These are phyloP conservation scores for Allolobophora icterica DNA, from an alignment of 2,888 invertebrate genomes.

Conservation along the genomic window DNA sequence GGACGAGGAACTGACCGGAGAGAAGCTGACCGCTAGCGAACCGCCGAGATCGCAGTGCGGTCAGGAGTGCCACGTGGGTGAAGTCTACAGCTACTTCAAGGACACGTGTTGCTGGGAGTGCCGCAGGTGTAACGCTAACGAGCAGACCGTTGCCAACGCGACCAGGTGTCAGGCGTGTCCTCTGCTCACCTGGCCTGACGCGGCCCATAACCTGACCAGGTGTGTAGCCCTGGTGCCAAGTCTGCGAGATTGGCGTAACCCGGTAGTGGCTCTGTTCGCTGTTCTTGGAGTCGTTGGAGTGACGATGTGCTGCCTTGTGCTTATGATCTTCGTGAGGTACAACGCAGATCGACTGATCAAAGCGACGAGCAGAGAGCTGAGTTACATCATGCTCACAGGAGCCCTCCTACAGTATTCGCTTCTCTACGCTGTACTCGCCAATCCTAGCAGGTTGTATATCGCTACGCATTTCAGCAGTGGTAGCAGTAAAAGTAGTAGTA, in stretches of 20 bases:
- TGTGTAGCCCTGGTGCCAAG: constrained; percentile 42
- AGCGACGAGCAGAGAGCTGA: constrained; percentile 59
- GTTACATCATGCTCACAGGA: constrained; percentile 56
- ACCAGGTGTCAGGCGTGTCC: constrained; percentile 53
- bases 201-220: neutral
- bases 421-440: constrained; percentile 53
- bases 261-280: constrained; percentile 43
- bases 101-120: constrained; percentile 59
- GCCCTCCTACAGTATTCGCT: constrained; percentile 54
- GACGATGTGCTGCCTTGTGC: constrained; percentile 45
- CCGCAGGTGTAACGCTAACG: constrained; percentile 53
- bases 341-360: constrained; percentile 56
- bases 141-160: constrained; percentile 52
- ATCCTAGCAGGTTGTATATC: constrained; percentile 48
- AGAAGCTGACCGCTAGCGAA: no score
- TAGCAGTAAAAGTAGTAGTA: neutral
- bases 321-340: constrained; percentile 46
- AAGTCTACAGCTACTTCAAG: constrained; percentile 54
- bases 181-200: constrained; percentile 46
- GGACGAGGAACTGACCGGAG: neutral
- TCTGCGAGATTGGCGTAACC: constrained; percentile 42
- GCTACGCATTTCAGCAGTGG: neutral
- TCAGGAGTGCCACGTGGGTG: constrained; percentile 45
- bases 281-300: constrained; percentile 40
- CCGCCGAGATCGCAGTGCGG: constrained; percentile 45